Percentiles rank a stretch among this genome's conserved stretches.
Evolutionary conservation across 2,797 vertebrate genomes (phyloP).

Genomic region (Hippoglossus hippoglossus): DNA sequence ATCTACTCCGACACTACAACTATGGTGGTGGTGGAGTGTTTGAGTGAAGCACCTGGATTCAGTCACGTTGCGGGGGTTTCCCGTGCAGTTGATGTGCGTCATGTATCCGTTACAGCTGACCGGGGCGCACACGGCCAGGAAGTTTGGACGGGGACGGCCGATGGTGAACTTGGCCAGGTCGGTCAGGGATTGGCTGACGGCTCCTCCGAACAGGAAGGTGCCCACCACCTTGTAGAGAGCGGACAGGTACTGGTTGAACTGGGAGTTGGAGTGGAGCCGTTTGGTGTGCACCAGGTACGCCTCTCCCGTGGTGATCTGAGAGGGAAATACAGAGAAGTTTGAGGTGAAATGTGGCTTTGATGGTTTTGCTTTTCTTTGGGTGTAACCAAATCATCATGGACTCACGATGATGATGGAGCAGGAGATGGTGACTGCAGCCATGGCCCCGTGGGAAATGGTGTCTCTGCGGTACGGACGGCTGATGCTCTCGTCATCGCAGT

Average conservation of each 20-base stretch:
- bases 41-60: conserved; percentile 90
- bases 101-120: conserved; percentile 87
- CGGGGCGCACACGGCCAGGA: conserved; percentile 89
- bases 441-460: conserved; percentile 92
- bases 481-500: conserved; percentile 92
- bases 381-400: neutral
- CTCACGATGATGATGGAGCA: conserved; percentile 92
- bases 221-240: conserved; percentile 96
- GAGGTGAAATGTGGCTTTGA: neutral
- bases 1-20: too few species aligned
- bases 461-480: conserved; percentile 90
- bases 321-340: too few species aligned
- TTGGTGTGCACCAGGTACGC: conserved; percentile 91
- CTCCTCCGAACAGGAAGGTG: conserved; percentile 91
- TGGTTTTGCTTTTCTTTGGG: too few species aligned
- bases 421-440: conserved; percentile 92
- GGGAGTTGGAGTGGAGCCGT: conserved; percentile 90
- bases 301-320: conserved; percentile 84
- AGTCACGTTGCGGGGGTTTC: conserved; percentile 81
- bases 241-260: conserved; percentile 93
- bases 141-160: conserved; percentile 92
- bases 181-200: conserved; percentile 93
- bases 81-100: conserved; percentile 88
- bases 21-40: neutral
- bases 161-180: conserved; percentile 96